Conservation (phyloP, 2,113 vertebrate species). For the Halichoeres trimaculatus region DNA sequence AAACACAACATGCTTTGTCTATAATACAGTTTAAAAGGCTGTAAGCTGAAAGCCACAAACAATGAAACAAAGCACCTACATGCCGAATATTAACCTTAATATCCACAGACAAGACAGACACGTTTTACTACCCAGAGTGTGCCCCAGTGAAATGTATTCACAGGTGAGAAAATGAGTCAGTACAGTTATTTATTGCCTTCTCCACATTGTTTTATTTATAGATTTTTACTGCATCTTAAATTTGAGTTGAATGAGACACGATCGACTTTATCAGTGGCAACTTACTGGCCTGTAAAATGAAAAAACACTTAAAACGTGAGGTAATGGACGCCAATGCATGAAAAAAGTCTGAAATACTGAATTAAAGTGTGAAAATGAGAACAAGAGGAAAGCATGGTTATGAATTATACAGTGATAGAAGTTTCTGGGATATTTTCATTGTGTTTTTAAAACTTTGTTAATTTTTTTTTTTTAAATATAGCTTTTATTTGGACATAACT, state of each 20-base stretch:
- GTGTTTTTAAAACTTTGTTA: too few species aligned
- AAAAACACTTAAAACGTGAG: background rate
- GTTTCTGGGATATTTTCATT: too few species aligned
- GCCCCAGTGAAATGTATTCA: background rate
- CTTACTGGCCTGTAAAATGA: conserved; percentile 38
- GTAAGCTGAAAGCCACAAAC: conserved; percentile 19
- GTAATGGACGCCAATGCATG: background rate
- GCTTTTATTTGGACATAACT: too few species aligned
- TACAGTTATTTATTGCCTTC: background rate
- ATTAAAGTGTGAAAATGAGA: background rate
- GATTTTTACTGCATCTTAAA: conserved; percentile 12
- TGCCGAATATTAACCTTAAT: background rate
- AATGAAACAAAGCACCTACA: conserved; percentile 1
- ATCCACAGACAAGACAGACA: background rate
- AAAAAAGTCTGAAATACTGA: background rate
- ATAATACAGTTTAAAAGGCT: conserved; percentile 23
- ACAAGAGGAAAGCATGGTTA: background rate
- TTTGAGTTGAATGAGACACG: conserved; percentile 26
- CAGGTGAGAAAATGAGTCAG: background rate
- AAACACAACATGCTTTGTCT: conserved; percentile 16
- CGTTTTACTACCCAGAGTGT: background rate
- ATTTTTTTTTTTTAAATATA: too few species aligned
- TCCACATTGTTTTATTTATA: conserved; percentile 23
- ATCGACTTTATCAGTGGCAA: conserved; percentile 30
- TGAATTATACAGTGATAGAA: background rate